Evolutionary conservation across 2,113 vertebrate species (phyloP).

Genomic region (Vombatus ursinus): DNA sequence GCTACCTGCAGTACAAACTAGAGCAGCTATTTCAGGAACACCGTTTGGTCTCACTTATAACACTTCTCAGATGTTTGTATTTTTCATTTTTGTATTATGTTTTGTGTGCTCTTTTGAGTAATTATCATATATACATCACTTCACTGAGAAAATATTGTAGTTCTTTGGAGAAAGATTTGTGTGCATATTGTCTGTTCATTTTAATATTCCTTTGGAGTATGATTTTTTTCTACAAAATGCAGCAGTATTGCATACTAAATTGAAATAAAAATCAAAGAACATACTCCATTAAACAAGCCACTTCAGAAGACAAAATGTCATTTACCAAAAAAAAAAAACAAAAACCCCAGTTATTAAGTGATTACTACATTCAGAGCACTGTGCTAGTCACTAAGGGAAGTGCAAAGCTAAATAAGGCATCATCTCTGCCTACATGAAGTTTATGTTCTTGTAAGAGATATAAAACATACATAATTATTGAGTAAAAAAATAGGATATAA

Average conservation of each 20-base stretch:
- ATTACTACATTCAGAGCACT: background rate
- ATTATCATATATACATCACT: background rate
- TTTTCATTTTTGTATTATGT: slow-evolving; percentile 40
- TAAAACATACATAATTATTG: background rate
- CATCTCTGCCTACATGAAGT: background rate
- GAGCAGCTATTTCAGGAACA: slow-evolving; percentile 94
- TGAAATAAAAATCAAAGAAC: background rate
- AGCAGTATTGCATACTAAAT: background rate
- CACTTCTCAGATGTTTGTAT: slow-evolving; percentile 92
- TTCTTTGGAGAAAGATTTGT: background rate
- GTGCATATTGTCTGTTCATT: background rate
- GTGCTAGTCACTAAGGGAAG: background rate
- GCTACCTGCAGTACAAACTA: slow-evolving; percentile 90
- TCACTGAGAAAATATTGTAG: background rate
- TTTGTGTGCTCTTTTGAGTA: slow-evolving; percentile 16
- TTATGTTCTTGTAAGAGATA: background rate
- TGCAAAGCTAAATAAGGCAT: background rate
- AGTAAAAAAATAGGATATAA: no score
- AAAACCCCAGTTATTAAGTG: background rate
- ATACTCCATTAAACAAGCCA: background rate
- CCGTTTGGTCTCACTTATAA: slow-evolving; percentile 94
- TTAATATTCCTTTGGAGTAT: background rate
- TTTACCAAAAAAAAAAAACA: no score
- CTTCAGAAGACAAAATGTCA: background rate
- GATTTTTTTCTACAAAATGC: background rate